Percentiles rank a stretch among this genome's conserved stretches.
Conservation (phyloP, 2,797 vertebrate species). For the Coregonus suidteri region DNA sequence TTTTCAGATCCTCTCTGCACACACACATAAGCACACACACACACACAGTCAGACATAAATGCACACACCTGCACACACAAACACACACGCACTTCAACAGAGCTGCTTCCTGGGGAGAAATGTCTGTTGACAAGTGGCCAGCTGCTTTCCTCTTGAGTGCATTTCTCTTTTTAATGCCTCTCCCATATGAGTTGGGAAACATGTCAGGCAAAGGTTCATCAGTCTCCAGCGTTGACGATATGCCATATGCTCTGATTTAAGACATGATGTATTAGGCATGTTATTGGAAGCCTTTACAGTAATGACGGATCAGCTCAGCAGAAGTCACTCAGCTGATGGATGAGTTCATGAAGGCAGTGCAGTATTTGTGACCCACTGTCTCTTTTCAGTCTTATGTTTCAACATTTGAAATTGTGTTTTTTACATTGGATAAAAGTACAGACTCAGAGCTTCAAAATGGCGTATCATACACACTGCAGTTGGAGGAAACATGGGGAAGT, state of each 20-base stretch:
- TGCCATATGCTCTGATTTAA: constrained; percentile 20
- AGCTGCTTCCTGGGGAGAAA: constrained; percentile 28
- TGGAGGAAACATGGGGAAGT: too few species aligned
- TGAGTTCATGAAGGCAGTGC: not conserved
- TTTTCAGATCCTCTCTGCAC: constrained; percentile 28
- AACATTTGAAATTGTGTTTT: too few species aligned
- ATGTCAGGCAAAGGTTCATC: constrained; percentile 18
- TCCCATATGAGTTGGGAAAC: constrained; percentile 7
- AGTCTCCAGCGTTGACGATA: constrained; percentile 13
- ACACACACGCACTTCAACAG: constrained; percentile 28
- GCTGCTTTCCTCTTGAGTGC: constrained; percentile 19
- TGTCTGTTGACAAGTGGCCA: constrained; percentile 31
- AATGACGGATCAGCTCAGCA: not conserved
- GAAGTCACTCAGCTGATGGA: not conserved
- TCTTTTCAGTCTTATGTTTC: too few species aligned
- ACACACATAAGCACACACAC: not conserved
- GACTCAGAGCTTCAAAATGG: too few species aligned
- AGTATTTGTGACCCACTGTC: not conserved
- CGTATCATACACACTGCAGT: too few species aligned
- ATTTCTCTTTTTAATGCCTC: constrained; percentile 5
- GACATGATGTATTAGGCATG: not conserved
- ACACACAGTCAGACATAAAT: not conserved
- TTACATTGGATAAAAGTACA: too few species aligned
- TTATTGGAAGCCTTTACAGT: not conserved
- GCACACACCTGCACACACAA: constrained; percentile 5